These are phyloP conservation scores for Heliconius ismenius DNA, from an alignment of 2,888 invertebrate genomes.

Conservation along the genomic window DNA sequence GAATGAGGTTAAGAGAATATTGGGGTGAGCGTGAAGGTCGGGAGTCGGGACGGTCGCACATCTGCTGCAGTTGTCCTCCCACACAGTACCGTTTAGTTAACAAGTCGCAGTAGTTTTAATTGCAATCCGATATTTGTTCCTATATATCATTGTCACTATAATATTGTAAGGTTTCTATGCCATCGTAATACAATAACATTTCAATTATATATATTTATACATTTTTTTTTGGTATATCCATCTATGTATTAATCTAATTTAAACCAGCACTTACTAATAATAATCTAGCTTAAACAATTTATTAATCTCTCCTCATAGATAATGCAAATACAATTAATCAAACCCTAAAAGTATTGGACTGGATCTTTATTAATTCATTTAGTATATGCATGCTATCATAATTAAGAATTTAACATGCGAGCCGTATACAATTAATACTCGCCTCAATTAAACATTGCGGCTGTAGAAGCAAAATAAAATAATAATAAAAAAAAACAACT, in stretches of 20 bases:
- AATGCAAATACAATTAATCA: neutral
- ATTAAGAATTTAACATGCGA: conserved; percentile 47
- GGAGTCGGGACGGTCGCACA: conserved; percentile 66
- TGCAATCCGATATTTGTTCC: conserved; percentile 74
- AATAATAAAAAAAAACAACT: conserved; percentile 47
- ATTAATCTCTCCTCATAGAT: neutral
- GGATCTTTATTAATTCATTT: conserved; percentile 20
- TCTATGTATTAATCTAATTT: too few relatives aligned
- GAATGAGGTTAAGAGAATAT: conserved; percentile 65
- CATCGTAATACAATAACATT: conserved; percentile 26
- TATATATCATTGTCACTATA: conserved; percentile 51
- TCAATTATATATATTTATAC: neutral
- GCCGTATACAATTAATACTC: conserved; percentile 47
- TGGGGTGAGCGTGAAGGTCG: conserved; percentile 62
- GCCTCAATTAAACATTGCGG: conserved; percentile 56
- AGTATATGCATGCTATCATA: conserved; percentile 28
- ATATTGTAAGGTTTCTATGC: conserved; percentile 30
- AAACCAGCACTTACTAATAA: neutral
- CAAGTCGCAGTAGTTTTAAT: conserved; percentile 76
- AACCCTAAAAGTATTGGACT: conserved; percentile 9
- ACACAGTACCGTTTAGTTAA: conserved; percentile 63
- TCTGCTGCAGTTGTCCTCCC: conserved; percentile 76
- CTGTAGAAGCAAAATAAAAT: conserved; percentile 59
- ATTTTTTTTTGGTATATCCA: neutral
- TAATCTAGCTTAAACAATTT: neutral